Conservation (phyloP, 2,888 invertebrate species). For the Rotaria magnacalcarata region DNA sequence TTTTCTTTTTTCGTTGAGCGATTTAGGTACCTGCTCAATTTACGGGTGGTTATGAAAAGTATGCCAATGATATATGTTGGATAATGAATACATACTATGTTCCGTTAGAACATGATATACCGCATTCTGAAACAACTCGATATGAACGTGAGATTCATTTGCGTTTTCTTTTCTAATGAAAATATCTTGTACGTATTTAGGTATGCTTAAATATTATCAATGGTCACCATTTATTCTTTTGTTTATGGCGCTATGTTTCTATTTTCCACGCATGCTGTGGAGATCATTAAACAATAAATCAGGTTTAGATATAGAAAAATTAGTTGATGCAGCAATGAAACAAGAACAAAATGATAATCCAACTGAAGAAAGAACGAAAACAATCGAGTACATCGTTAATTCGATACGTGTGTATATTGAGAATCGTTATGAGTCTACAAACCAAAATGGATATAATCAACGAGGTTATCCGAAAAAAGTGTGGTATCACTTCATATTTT, state of each 20-base stretch:
- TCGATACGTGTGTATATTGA: constrained; percentile 41
- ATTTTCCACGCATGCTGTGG: constrained; percentile 45
- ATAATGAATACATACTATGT: constrained; percentile 45
- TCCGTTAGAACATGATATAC: constrained; percentile 43
- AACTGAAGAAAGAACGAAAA: constrained; percentile 34
- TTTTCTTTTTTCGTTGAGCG: too few relatives aligned
- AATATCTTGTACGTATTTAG: neutral
- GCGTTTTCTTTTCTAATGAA: too few relatives aligned
- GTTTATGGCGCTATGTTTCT: constrained; percentile 42
- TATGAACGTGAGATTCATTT: neutral
- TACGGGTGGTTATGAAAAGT: constrained; percentile 44
- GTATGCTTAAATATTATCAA: constrained; percentile 46
- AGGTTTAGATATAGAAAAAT: constrained; percentile 43
- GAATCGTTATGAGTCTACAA: neutral
- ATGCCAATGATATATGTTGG: constrained; percentile 46
- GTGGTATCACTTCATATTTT: neutral
- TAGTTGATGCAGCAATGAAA: constrained; percentile 42
- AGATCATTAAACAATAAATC: constrained; percentile 45
- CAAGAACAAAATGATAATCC: constrained; percentile 11
- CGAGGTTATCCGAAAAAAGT: constrained; percentile 8
- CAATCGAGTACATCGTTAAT: constrained; percentile 36
- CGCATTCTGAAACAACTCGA: constrained; percentile 36
- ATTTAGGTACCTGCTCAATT: constrained; percentile 44
- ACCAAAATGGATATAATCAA: neutral
- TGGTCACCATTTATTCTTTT: constrained; percentile 46